Evolutionary conservation across 2,113 vertebrate genomes (phyloP).

Genomic region (Taurulus bubalis): DNA sequence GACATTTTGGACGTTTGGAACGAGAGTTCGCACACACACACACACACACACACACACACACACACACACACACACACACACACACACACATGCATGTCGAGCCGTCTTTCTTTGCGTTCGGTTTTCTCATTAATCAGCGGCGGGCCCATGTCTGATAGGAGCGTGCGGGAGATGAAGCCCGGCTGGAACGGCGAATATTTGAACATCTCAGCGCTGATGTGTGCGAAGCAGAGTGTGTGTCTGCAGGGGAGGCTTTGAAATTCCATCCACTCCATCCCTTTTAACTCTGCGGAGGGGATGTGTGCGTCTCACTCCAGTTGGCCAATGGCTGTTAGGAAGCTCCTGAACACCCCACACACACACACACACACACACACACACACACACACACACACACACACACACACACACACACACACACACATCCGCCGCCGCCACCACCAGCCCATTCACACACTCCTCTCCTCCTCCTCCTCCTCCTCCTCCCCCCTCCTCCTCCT

Average conservation of each 20-base stretch:
- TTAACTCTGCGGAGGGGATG: slow-evolving; percentile 77
- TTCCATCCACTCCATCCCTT: slow-evolving; percentile 80
- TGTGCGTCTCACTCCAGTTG: slow-evolving; percentile 73
- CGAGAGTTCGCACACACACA: not conserved
- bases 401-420: too few species aligned
- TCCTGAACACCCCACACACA: slow-evolving; percentile 31
- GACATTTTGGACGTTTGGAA: slow-evolving; percentile 21
- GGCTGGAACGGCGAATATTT: slow-evolving; percentile 71
- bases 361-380: slow-evolving; percentile 7
- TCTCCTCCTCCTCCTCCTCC: not conserved
- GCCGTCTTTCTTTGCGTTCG: slow-evolving; percentile 37
- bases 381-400: not conserved
- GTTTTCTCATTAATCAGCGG: slow-evolving; percentile 71
- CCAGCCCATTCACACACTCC: slow-evolving; percentile 12
- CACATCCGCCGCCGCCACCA: too few species aligned
- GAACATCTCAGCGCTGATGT: slow-evolving; percentile 78
- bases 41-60: not conserved
- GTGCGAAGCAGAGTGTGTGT: slow-evolving; percentile 76
- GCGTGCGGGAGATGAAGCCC: slow-evolving; percentile 43
- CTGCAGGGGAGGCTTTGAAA: slow-evolving; percentile 84
- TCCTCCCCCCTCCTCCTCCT: too few species aligned
- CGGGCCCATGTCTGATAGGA: slow-evolving; percentile 66
- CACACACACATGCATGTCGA: slow-evolving; percentile 2
- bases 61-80: not conserved
- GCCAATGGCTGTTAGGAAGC: slow-evolving; percentile 74